Evolutionary conservation across 1,140 invertebrate genomes (phyloP).

Genomic region (Drosophila lini): DNA sequence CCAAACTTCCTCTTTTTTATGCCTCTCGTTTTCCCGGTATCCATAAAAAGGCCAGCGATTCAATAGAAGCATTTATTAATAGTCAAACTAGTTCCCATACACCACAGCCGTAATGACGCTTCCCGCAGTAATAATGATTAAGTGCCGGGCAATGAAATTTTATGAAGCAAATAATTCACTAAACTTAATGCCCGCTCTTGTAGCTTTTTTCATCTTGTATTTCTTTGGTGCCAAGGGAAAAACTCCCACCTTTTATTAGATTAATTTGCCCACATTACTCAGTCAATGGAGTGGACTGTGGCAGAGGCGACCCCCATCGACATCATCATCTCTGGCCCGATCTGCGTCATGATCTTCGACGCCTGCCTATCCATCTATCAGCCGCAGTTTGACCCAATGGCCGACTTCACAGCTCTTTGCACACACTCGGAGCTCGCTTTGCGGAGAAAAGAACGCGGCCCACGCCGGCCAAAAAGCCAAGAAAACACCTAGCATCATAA

Average conservation of each 20-base stretch:
- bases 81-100: constrained; percentile 49
- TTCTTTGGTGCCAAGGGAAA: constrained; percentile 17
- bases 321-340: constrained; percentile 35
- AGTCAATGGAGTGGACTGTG: constrained; percentile 32
- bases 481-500: constrained; percentile 40
- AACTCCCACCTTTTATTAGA: constrained; percentile 81
- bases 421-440: constrained; percentile 26
- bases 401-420: constrained; percentile 78
- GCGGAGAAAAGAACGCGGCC: constrained; percentile 39
- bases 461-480: constrained; percentile 27
- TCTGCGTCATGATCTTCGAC: constrained; percentile 68
- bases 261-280: constrained; percentile 76
- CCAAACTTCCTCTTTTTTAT: constrained; percentile 21
- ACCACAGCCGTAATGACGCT: constrained; percentile 15
- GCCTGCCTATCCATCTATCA: constrained; percentile 67
- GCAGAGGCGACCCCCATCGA: constrained; percentile 54
- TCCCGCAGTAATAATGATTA: constrained; percentile 53
- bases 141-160: constrained; percentile 57
- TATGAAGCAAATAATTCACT: constrained; percentile 60
- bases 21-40: constrained; percentile 9
- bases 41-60: constrained; percentile 24
- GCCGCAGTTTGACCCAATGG: constrained; percentile 78
- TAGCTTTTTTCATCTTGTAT: constrained; percentile 6
- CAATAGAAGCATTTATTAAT: constrained; percentile 50
- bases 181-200: constrained; percentile 40